Evolutionary conservation across 1,140 invertebrate species (phyloP).

Genomic region (Drosophila sulfurigaster): DNA sequence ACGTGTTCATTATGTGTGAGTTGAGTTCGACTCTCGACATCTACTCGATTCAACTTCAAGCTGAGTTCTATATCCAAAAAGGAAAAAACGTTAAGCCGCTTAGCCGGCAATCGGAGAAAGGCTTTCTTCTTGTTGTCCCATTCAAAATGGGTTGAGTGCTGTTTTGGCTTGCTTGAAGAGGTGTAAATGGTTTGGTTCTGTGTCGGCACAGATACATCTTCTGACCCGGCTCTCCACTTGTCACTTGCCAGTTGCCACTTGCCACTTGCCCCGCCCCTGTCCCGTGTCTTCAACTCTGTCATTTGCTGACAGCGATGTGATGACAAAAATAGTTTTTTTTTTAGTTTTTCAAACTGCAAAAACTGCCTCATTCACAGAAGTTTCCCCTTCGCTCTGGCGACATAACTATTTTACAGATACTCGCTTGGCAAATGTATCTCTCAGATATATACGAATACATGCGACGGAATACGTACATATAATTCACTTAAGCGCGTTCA

Average conservation of each 20-base stretch:
- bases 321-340: slow-evolving; percentile 44
- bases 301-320: background rate
- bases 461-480: slow-evolving; percentile 48
- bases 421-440: slow-evolving; percentile 22
- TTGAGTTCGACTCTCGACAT: background rate
- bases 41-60: no score
- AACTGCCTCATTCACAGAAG: slow-evolving; percentile 21
- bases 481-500: slow-evolving; percentile 82
- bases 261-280: background rate
- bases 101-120: slow-evolving; percentile 59
- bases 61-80: slow-evolving; percentile 15
- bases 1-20: slow-evolving; percentile 55
- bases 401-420: slow-evolving; percentile 40
- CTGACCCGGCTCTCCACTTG: slow-evolving; percentile 4
- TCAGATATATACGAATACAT: slow-evolving; percentile 24
- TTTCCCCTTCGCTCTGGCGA: slow-evolving; percentile 17
- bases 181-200: slow-evolving; percentile 50
- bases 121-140: slow-evolving; percentile 38
- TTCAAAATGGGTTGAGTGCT: slow-evolving; percentile 44
- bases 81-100: slow-evolving; percentile 33
- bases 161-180: slow-evolving; percentile 7
- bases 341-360: background rate
- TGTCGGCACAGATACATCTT: slow-evolving; percentile 42
- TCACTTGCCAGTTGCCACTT: no score
- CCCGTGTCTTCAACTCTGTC: background rate